These are phyloP conservation scores for Eupithecia vulgata DNA, from an alignment of 2,888 invertebrate genomes.

Conservation along the genomic window DNA sequence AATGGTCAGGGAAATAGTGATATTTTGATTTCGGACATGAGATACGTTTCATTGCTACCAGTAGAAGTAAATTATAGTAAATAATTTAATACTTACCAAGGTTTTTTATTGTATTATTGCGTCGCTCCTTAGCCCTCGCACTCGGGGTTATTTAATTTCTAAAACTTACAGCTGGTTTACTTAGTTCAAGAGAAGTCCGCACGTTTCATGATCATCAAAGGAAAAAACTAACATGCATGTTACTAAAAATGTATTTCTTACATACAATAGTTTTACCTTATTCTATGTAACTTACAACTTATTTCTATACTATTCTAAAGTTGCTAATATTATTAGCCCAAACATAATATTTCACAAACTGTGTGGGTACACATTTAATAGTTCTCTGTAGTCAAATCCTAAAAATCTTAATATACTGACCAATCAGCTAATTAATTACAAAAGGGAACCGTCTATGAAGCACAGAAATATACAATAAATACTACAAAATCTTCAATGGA, in stretches of 20 bases:
- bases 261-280: constrained; percentile 79
- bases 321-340: constrained; percentile 74
- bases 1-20: no score
- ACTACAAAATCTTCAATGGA: constrained; percentile 62
- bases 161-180: no score
- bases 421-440: constrained; percentile 61
- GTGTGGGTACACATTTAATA: constrained; percentile 62
- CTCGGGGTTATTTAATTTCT: no score
- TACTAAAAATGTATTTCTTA: constrained; percentile 82
- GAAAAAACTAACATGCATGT: constrained; percentile 51
- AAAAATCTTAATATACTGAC: constrained; percentile 57
- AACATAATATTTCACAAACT: constrained; percentile 77
- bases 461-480: constrained; percentile 81
- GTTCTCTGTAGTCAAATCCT: constrained; percentile 61
- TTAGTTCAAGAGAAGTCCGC: not conserved
- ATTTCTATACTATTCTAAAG: constrained; percentile 64
- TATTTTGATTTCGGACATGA: not conserved
- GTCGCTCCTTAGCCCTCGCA: no score
- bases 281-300: constrained; percentile 60
- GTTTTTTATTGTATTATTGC: no score
- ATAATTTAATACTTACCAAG: not conserved
- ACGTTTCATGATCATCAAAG: not conserved
- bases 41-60: not conserved
- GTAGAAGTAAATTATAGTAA: no score
- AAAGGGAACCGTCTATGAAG: constrained; percentile 63